These are phyloP conservation scores for Arremon brunneinucha DNA, from an alignment of 2,797 vertebrate species.

Conservation along the genomic window DNA sequence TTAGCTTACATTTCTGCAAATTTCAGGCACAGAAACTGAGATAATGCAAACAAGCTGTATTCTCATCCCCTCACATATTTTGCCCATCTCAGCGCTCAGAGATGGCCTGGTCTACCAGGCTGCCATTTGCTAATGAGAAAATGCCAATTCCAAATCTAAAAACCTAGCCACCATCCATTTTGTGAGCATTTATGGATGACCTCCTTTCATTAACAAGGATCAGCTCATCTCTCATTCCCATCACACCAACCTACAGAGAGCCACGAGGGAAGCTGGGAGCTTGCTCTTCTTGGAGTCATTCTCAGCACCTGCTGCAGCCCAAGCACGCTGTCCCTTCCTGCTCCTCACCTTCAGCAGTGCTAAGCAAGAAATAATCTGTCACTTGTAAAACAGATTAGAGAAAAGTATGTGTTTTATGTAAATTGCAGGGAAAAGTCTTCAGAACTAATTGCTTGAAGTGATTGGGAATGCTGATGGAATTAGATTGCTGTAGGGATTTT, in stretches of 20 bases:
- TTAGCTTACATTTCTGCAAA: neutral
- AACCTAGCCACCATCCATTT: neutral
- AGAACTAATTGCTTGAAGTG: neutral
- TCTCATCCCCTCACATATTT: neutral
- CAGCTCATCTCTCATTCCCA: neutral
- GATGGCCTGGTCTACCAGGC: neutral
- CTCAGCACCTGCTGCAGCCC: neutral
- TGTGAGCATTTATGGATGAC: neutral
- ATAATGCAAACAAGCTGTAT: neutral
- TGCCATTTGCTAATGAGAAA: neutral
- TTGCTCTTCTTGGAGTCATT: neutral
- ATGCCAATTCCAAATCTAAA: neutral
- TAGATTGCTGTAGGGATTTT: neutral
- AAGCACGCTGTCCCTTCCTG: neutral
- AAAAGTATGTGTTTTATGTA: neutral
- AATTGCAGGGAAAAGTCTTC: neutral
- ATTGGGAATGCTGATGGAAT: neutral
- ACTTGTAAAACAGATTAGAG: neutral
- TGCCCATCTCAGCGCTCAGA: fast-evolving
- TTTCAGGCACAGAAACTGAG: neutral
- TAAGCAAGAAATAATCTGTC: neutral
- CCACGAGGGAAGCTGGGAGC: neutral
- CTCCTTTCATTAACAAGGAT: neutral
- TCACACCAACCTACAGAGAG: neutral
- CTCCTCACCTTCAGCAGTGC: neutral